Evolutionary conservation across 2,888 invertebrate species (phyloP).

Genomic region (Ypsolopha sequella): DNA sequence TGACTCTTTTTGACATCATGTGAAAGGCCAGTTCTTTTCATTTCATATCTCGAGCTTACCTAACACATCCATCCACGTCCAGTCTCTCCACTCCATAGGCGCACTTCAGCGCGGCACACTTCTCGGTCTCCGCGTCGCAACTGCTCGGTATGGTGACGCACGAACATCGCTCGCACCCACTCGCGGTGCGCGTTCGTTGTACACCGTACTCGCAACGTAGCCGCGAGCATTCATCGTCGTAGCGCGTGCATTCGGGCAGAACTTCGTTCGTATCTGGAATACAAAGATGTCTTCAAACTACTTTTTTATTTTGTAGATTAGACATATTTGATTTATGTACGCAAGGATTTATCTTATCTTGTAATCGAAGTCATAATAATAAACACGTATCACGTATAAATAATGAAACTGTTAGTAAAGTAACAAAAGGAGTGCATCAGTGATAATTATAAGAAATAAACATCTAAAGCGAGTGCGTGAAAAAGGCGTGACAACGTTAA

Average conservation of each 20-base stretch:
- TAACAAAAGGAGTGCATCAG: too few relatives aligned
- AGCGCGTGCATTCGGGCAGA: conserved; percentile 63
- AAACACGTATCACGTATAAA: too few relatives aligned
- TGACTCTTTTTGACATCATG: too few relatives aligned
- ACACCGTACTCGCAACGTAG: conserved; percentile 81
- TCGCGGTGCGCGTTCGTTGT: conserved; percentile 53
- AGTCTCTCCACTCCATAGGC: conserved; percentile 75
- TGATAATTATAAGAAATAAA: too few relatives aligned
- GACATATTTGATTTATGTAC: too few relatives aligned
- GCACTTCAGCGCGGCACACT: conserved; percentile 77
- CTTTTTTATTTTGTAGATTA: too few relatives aligned
- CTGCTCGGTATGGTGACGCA: conserved; percentile 31
- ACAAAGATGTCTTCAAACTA: too few relatives aligned
- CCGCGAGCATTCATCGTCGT: conserved; percentile 71
- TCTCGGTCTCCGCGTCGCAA: conserved; percentile 70
- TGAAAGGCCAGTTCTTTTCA: not conserved
- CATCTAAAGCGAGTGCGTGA: too few relatives aligned
- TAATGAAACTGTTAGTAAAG: too few relatives aligned
- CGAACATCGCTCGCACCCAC: conserved; percentile 77
- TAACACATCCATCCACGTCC: conserved; percentile 35
- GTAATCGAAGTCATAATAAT: too few relatives aligned
- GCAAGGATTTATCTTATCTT: too few relatives aligned
- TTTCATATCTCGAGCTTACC: conserved; percentile 17
- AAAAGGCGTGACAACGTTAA: too few relatives aligned
- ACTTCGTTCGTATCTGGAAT: conserved; percentile 24